A percentile compares a stretch with the other conserved stretches of the same genome.
Conservation (phyloP, 2,888 invertebrate species). For the Ectobius pallidus region DNA sequence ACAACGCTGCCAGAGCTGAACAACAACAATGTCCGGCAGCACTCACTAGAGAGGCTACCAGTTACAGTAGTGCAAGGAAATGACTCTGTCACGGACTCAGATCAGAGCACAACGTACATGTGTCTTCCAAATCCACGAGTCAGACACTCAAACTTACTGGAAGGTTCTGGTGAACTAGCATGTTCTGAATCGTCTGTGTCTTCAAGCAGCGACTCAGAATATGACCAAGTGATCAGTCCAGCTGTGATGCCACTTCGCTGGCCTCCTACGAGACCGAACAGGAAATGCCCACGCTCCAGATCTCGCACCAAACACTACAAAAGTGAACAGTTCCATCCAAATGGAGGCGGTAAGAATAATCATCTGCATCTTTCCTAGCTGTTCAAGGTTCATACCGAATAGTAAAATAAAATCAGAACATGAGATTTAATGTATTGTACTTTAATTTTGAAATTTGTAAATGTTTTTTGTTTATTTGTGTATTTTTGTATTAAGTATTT, state of each 20-base stretch:
- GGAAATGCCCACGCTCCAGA: neutral
- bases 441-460: too few relatives aligned
- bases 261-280: conserved; percentile 24
- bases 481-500: too few relatives aligned
- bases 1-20: conserved; percentile 27
- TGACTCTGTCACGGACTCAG: conserved; percentile 5
- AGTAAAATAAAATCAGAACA: too few relatives aligned
- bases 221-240: conserved; percentile 14
- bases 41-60: conserved; percentile 20
- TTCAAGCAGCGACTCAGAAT: conserved; percentile 27
- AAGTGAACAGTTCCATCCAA: neutral
- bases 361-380: too few relatives aligned
- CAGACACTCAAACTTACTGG: conserved; percentile 12
- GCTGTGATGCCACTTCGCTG: conserved; percentile 33
- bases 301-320: conserved; percentile 19
- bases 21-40: conserved; percentile 8
- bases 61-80: neutral
- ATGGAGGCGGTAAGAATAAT: neutral
- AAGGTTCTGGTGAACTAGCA: conserved; percentile 38
- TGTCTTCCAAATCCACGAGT: conserved; percentile 29
- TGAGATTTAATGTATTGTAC: too few relatives aligned
- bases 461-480: too few relatives aligned
- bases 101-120: conserved; percentile 32
- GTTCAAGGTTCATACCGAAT: too few relatives aligned
- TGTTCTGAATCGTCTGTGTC: conserved; percentile 38